Percentiles rank a stretch among this genome's conserved stretches.
Conservation (phyloP, 2,113 vertebrate genomes). For the Varanus komodoensis region DNA sequence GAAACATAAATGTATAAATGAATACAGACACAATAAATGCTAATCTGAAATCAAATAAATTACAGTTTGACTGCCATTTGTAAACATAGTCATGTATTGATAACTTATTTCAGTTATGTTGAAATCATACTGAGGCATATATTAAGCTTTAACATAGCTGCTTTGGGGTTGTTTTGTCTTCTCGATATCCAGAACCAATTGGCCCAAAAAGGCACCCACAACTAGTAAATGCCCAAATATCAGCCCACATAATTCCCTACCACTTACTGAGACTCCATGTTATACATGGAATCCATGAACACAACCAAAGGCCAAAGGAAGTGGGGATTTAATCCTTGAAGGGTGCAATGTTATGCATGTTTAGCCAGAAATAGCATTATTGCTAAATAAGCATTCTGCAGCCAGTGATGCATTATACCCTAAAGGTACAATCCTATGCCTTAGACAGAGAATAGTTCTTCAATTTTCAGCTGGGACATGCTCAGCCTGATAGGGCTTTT, state of each 20-base stretch:
- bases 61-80: background rate
- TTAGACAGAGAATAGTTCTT: no score
- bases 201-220: background rate
- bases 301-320: background rate
- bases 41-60: background rate
- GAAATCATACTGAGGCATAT: background rate
- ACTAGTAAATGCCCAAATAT: background rate
- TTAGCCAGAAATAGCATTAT: background rate
- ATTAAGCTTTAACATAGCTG: background rate
- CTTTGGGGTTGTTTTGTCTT: background rate
- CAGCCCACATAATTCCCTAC: background rate
- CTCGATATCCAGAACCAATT: background rate
- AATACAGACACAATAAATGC: background rate
- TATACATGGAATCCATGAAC: background rate
- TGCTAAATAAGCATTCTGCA: background rate
- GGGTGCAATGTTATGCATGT: background rate
- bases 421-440: no score
- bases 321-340: background rate
- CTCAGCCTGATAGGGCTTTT: no score
- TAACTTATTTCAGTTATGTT: background rate
- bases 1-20: background rate
- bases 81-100: background rate
- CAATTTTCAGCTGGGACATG: no score
- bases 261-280: background rate
- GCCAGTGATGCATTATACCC: no score